phyloP scores from a whole-genome alignment of 1,140 invertebrate genomes.

The Drusus annulatus region DNA sequence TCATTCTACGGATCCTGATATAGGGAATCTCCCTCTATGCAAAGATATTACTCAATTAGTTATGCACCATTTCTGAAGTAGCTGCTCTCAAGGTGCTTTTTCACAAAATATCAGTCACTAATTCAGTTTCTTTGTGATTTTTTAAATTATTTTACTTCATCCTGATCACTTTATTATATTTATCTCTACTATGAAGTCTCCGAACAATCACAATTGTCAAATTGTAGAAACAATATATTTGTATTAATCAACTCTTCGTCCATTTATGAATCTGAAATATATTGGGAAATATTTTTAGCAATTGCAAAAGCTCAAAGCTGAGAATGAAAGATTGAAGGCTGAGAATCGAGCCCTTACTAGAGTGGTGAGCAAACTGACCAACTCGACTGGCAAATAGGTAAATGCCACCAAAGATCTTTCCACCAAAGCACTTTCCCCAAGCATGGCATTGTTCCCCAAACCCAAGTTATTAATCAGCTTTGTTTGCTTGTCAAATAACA shows the following conservation, averaged over 20 bases:
- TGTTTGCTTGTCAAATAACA: constrained; percentile 53
- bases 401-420: constrained; percentile 59
- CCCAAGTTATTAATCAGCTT: constrained; percentile 46
- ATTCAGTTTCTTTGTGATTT: no score
- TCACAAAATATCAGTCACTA: no score
- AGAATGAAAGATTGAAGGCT: constrained; percentile 96
- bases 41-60: no score
- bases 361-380: constrained; percentile 96
- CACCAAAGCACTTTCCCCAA: constrained; percentile 35
- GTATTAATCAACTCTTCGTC: neutral
- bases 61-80: no score
- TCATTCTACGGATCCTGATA: no score
- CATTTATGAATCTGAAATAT: constrained; percentile 33
- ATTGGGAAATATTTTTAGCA: constrained; percentile 82
- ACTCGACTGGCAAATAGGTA: constrained; percentile 86
- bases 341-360: constrained; percentile 95
- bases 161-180: neutral
- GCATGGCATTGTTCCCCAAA: constrained; percentile 39
- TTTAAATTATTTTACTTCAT: no score
- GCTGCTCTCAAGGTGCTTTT: no score
- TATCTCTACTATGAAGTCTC: neutral
- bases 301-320: constrained; percentile 97
- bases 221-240: constrained; percentile 10
- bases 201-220: neutral
- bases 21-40: no score